Base-by-base conservation (phyloP, 2,888 invertebrate species). In the Xanthorhoe designata region DNA sequence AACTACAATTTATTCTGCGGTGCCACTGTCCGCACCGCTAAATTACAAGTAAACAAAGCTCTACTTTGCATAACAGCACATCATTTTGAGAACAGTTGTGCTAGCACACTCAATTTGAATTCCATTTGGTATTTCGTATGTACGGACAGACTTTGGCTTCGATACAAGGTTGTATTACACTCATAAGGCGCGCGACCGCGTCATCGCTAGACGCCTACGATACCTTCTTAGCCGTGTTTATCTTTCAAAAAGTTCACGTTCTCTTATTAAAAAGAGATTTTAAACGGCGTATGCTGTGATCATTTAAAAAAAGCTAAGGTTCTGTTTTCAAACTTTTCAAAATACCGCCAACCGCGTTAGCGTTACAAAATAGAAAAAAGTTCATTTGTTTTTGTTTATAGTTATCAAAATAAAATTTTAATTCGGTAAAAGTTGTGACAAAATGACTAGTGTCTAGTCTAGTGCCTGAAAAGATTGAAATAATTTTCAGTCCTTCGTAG, bases 171-270 rank as follows among this genome's bases (percentile, higher is more conserved):
- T 79, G 76, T 80, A n/a, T 77, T 51, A 83, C 86, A 86, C 83
- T 90, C 85, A 87, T 87, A 88, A 81, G 83, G 83, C 83, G 85
- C 82, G 85, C 79, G 85, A 73, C 84, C 75, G 85, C 90, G 88
- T 84, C 87, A 82, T 83, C 79, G 86, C 45, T 81, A 82, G 86
- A 89, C 92, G 92, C 87, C 79, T 88, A 84, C 83, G 73, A 76
- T 80, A 79, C 83, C 83, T 85, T 85, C 83, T 85, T 85, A 75
- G 75, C 70, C 69, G 70, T 79, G 74, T 66, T 58, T 77, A 58
- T 65, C 52, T 64, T 24, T 24, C 56, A 66, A 73, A 73, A 71
- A 68, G 24, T 59, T 59, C 35, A 42, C 56, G 58, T 69, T 71
- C 60, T 42, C 18, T 58, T 59, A 64, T 66, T 24, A 47, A 69